These are phyloP conservation scores for Catamblyrhynchus diadema DNA, from an alignment of 2,797 vertebrate genomes.

Conservation along the genomic window DNA sequence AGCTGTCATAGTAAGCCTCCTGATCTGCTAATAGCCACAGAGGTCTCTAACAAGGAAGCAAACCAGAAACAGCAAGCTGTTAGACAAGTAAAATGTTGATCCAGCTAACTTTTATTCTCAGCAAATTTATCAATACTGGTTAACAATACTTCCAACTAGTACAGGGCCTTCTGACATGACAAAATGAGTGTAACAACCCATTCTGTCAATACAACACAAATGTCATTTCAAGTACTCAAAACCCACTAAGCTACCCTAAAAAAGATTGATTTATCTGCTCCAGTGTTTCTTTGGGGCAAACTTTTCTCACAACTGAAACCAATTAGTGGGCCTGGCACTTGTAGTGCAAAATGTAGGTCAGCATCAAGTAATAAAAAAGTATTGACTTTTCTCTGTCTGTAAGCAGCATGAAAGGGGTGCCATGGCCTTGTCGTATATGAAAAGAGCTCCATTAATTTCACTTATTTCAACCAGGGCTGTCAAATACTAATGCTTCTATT, in stretches of 20 bases:
- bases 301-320: constrained; percentile 87
- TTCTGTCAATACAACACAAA: constrained; percentile 66
- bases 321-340: constrained; percentile 88
- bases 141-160: constrained; percentile 70
- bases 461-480: constrained; percentile 90
- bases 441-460: constrained; percentile 92
- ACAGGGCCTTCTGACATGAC: constrained; percentile 66
- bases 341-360: constrained; percentile 90
- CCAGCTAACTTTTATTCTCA: constrained; percentile 50
- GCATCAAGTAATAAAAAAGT: constrained; percentile 92
- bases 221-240: constrained; percentile 70
- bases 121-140: constrained; percentile 69
- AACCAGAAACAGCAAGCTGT: constrained; percentile 19
- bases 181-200: constrained; percentile 52
- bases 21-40: constrained; percentile 19
- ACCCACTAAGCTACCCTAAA: constrained; percentile 80
- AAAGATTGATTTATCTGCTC: constrained; percentile 84
- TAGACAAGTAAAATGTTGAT: constrained; percentile 54
- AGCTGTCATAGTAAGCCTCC: neutral
- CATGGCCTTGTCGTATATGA: constrained; percentile 89
- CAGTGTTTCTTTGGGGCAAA: constrained; percentile 85
- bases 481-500: constrained; percentile 87
- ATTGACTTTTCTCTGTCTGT: constrained; percentile 93
- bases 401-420: constrained; percentile 88
- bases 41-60: neutral